phyloP scores from a whole-genome alignment of 1,140 invertebrate species.

The Saccostrea glomerata region DNA sequence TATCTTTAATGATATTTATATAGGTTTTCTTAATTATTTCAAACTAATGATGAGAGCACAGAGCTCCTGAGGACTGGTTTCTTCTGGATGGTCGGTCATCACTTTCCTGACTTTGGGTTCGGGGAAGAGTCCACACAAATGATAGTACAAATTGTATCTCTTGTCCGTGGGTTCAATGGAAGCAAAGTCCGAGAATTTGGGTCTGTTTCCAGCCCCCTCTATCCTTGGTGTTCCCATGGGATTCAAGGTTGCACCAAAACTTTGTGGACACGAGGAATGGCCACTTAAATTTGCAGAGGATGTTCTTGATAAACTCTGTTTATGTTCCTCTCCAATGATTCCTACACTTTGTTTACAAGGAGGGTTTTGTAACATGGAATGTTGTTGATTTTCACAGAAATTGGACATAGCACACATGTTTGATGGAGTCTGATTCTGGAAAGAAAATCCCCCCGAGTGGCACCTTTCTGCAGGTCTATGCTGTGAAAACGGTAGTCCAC shows the following conservation, averaged over 20 bases:
- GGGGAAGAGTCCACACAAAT: slow-evolving; percentile 92
- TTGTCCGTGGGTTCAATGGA: slow-evolving; percentile 82
- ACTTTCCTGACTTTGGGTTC: slow-evolving; percentile 91
- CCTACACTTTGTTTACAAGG: neutral
- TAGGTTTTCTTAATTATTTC: neutral
- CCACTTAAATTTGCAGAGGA: slow-evolving; percentile 19
- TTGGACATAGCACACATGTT: neutral
- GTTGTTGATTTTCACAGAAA: slow-evolving; percentile 33
- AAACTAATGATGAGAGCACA: slow-evolving; percentile 88
- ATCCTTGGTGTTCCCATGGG: neutral
- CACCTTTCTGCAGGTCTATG: neutral
- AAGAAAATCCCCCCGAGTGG: neutral
- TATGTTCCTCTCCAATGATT: slow-evolving; percentile 39
- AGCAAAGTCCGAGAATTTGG: slow-evolving; percentile 52
- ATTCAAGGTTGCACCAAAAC: neutral
- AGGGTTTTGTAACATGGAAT: slow-evolving; percentile 28
- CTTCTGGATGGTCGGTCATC: slow-evolving; percentile 91
- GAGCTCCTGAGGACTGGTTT: slow-evolving; percentile 92
- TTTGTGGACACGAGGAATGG: neutral
- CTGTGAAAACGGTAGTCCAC: neutral
- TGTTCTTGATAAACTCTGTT: slow-evolving; percentile 28
- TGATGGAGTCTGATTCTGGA: neutral
- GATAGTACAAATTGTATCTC: slow-evolving; percentile 88
- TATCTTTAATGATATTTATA: neutral
- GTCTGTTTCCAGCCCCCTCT: neutral